Conservation (phyloP, 2,113 vertebrate species). For the Centropristis striata region DNA sequence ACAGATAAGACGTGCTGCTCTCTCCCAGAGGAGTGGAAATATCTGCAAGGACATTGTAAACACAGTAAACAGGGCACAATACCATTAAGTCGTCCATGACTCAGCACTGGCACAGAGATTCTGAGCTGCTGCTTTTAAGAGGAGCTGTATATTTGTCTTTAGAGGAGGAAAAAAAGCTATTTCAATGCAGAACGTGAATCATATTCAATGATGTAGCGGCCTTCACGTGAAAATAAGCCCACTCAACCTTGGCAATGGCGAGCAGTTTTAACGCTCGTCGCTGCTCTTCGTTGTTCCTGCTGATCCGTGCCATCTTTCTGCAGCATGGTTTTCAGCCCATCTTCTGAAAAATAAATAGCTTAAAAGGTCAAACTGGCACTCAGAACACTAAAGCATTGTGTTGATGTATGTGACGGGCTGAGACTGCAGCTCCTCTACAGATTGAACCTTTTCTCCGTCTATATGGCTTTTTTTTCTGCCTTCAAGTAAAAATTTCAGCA, state of each 20-base stretch:
- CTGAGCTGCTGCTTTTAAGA: constrained; percentile 43
- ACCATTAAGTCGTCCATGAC: constrained; percentile 65
- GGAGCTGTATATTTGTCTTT: not conserved
- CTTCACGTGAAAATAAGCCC: constrained; percentile 26
- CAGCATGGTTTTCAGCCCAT: not conserved
- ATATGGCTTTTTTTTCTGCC: not conserved
- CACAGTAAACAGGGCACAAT: constrained; percentile 68
- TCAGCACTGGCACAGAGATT: constrained; percentile 54
- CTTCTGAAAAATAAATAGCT: constrained; percentile 19
- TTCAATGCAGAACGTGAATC: constrained; percentile 20
- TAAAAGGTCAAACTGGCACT: constrained; percentile 26
- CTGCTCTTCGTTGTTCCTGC: constrained; percentile 11
- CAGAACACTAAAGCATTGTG: constrained; percentile 6
- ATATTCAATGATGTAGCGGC: not conserved
- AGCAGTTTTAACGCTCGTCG: constrained; percentile 20
- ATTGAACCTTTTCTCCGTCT: not conserved
- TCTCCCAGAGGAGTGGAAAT: constrained; percentile 56
- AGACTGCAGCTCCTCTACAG: constrained; percentile 10
- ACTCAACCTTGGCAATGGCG: constrained; percentile 1
- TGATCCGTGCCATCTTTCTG: constrained; percentile 12
- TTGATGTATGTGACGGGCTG: not conserved
- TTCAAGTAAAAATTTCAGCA: not conserved
- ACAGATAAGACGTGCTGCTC: constrained; percentile 63
- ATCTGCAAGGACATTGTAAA: constrained; percentile 64
- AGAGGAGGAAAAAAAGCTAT: constrained; percentile 21